Percentiles rank a stretch among this genome's conserved stretches.
phyloP scores from a whole-genome alignment of 2,797 vertebrate species.

The Periophthalmus magnuspinnatus region DNA sequence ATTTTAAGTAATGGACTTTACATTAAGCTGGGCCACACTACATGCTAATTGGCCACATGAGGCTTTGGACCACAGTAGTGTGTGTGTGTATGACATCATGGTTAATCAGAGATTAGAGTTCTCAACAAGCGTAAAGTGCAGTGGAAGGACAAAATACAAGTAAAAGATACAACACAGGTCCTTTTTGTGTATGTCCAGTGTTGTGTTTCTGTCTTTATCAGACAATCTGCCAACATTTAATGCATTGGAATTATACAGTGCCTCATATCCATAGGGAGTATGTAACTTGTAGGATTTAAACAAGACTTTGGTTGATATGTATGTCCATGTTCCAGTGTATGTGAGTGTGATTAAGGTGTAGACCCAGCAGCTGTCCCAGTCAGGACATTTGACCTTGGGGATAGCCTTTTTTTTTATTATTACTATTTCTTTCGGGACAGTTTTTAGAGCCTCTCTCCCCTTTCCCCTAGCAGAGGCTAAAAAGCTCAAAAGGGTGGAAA shows the following conservation, averaged over 20 bases:
- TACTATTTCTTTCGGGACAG: constrained; percentile 29
- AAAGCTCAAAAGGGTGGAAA: constrained; percentile 94
- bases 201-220: constrained; percentile 14
- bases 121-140: constrained; percentile 55
- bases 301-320: constrained; percentile 4
- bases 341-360: constrained; percentile 63
- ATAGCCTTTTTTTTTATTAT: constrained; percentile 46
- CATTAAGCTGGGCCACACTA: constrained; percentile 48
- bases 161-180: constrained; percentile 52
- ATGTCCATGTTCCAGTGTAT: constrained; percentile 21
- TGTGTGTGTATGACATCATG: constrained; percentile 63
- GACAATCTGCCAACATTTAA: constrained; percentile 1
- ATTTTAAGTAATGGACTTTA: constrained; percentile 64
- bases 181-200: constrained; percentile 22
- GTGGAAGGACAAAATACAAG: constrained; percentile 50
- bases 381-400: constrained; percentile 81
- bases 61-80: constrained; percentile 15
- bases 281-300: not conserved
- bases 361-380: constrained; percentile 70
- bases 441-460: constrained; percentile 67
- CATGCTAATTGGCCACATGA: constrained; percentile 64
- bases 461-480: constrained; percentile 87
- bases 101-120: constrained; percentile 62
- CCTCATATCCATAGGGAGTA: too few relatives aligned
- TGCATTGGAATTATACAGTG: too few relatives aligned